Evolutionary conservation across 2,113 vertebrate species (phyloP).

Genomic region (Plecturocebus donacophilus): DNA sequence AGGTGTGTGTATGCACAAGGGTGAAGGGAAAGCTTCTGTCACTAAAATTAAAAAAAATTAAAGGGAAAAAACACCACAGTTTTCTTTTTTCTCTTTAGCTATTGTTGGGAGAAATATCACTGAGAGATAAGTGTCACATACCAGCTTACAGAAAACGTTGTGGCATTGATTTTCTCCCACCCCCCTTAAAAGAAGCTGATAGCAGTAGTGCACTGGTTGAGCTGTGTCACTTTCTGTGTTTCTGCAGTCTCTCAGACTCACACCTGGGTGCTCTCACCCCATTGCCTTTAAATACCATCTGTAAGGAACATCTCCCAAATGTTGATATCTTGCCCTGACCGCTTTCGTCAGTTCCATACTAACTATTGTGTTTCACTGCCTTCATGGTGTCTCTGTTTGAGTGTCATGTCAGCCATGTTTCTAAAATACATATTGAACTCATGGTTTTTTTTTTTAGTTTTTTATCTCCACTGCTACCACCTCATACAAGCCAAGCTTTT

Average conservation of each 20-base stretch:
- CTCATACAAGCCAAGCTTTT: neutral
- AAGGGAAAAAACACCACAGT: neutral
- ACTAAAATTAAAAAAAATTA: neutral
- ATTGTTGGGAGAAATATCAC: neutral
- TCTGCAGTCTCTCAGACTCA: neutral
- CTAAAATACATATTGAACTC: neutral
- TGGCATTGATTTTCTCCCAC: neutral
- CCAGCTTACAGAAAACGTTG: neutral
- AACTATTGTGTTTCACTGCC: neutral
- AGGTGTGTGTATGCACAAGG: neutral
- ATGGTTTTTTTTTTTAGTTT: too few relatives aligned
- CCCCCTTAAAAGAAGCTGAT: neutral
- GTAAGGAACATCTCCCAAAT: neutral
- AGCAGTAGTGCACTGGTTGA: neutral
- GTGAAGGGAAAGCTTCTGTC: neutral
- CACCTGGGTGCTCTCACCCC: neutral
- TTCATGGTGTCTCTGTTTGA: neutral
- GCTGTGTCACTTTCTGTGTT: neutral
- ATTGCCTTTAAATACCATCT: neutral
- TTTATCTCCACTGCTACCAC: neutral
- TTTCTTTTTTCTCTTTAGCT: neutral
- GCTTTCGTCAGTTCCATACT: neutral
- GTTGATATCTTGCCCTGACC: neutral
- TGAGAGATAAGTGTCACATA: neutral
- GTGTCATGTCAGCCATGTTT: neutral